A percentile compares a stretch with the other conserved stretches of the same genome.
phyloP scores from a whole-genome alignment of 2,113 vertebrate species.

The Okapia johnstoni region DNA sequence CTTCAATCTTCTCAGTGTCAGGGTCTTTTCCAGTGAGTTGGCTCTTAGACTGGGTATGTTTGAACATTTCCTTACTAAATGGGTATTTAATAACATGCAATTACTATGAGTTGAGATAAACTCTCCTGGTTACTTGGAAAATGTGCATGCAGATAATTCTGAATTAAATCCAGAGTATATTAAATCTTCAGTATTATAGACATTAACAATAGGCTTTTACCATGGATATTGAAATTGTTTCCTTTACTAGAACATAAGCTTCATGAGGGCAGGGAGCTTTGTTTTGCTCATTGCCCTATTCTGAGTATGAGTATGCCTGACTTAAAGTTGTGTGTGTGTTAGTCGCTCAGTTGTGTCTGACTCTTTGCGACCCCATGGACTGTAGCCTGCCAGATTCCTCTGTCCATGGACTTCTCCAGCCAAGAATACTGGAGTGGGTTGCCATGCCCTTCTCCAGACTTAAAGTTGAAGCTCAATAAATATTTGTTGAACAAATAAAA shows the following conservation, averaged over 20 bases:
- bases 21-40: not conserved
- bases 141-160: not conserved
- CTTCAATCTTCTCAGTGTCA: not conserved
- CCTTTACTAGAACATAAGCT: not conserved
- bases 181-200: not conserved
- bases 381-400: not conserved
- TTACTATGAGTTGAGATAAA: slow-evolving; percentile 36
- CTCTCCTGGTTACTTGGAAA: slow-evolving; percentile 32
- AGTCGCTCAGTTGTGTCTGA: not conserved
- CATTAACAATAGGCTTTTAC: not conserved
- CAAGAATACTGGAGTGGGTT: not conserved
- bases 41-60: not conserved
- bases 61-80: slow-evolving; percentile 7
- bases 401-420: not conserved
- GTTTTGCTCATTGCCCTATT: not conserved
- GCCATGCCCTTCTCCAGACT: not conserved
- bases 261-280: not conserved
- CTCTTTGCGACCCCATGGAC: not conserved
- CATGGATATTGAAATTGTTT: not conserved
- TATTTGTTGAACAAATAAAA: slow-evolving; percentile 10
- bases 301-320: not conserved
- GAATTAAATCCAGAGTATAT: not conserved
- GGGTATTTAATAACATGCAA: slow-evolving; percentile 16
- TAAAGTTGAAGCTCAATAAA: not conserved
- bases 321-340: not conserved